Conservation (phyloP, 2,888 invertebrate species). For the Colletes collaris region DNA sequence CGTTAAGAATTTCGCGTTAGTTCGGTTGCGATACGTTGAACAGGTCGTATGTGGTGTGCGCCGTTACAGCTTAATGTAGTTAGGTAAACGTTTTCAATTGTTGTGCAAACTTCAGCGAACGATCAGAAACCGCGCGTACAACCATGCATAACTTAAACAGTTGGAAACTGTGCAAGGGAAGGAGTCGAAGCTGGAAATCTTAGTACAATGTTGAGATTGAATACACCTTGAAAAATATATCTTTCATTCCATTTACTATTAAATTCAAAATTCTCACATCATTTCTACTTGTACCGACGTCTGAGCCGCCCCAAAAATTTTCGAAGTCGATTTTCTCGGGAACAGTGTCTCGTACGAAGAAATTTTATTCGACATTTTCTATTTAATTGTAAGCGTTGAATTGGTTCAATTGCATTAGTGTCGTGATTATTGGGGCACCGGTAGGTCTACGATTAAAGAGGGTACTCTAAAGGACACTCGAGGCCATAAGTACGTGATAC, state of each 20-base stretch:
- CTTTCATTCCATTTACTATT: too few relatives aligned
- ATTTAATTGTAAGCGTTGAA: too few relatives aligned
- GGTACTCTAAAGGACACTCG: not conserved
- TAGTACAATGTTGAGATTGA: constrained; percentile 13
- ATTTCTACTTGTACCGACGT: too few relatives aligned
- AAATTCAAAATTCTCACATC: too few relatives aligned
- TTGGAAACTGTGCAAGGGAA: constrained; percentile 67
- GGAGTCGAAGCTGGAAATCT: constrained; percentile 70
- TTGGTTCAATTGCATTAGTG: too few relatives aligned
- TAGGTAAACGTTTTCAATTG: constrained; percentile 67
- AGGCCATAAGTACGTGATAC: not conserved
- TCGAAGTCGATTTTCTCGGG: too few relatives aligned
- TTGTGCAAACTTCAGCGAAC: constrained; percentile 67
- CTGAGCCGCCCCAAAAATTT: too few relatives aligned
- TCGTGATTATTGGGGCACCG: too few relatives aligned
- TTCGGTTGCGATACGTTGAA: constrained; percentile 17
- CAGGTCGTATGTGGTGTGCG: constrained; percentile 31
- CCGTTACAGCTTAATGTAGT: constrained; percentile 62
- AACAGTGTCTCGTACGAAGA: too few relatives aligned
- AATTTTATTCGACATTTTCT: too few relatives aligned
- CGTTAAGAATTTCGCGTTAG: constrained; percentile 10
- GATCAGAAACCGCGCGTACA: constrained; percentile 71
- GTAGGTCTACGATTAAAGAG: not conserved
- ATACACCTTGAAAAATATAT: not conserved
- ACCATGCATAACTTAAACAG: constrained; percentile 74